Evolutionary conservation across 2,113 vertebrate genomes (phyloP), one percentile per base, ranked within the genome.

Genomic region (Albula glossodonta): DNA sequence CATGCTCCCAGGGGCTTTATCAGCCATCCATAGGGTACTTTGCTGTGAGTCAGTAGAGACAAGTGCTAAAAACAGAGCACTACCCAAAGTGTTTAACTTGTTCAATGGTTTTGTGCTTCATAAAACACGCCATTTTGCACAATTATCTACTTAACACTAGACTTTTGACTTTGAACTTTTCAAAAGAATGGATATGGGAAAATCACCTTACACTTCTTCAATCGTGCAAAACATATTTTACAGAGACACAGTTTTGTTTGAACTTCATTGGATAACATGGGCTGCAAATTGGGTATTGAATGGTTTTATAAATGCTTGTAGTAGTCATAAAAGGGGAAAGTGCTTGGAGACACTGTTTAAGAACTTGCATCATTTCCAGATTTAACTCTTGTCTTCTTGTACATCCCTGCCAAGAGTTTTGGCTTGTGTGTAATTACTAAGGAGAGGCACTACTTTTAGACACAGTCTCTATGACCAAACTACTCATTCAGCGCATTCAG

Each of bases 401-500:
- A 74, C 2, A 70, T 19, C 63, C 63, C 22, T 70, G 63, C 19
- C 63, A 70, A 4, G 19, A n/a, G 7, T n/a, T 74, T n/a, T n/a
- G 9, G 66, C 70, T 74, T 8, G 9, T 74, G 70, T 51, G 3
- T 52, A 51, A 81, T 81, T 81, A 22, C 51, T 52, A 9, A 15
- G 50, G 80, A 51, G 22, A 9, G 17, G 19, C 53, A 8, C 80
- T 53, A 81, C 79, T 81, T 81, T 22, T 81, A 81, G 79, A 51
- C 48, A 51, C 2, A 53, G 80, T 81, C 51, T 81, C 51, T 81
- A 52, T 85, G 13, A n/a, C 57, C 17, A 74, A 83, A 63, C 49
- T 4, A 7, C 15, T 6, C 13, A 3, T 17, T 82, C 80, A 83
- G 80, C 49, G 66, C 50, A 78, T 82, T 87, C 80, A 85, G n/a